Evolutionary conservation across 2,113 vertebrate genomes (phyloP), one percentile per base, ranked within the genome.

Genomic region (Todiramphus chloris): DNA sequence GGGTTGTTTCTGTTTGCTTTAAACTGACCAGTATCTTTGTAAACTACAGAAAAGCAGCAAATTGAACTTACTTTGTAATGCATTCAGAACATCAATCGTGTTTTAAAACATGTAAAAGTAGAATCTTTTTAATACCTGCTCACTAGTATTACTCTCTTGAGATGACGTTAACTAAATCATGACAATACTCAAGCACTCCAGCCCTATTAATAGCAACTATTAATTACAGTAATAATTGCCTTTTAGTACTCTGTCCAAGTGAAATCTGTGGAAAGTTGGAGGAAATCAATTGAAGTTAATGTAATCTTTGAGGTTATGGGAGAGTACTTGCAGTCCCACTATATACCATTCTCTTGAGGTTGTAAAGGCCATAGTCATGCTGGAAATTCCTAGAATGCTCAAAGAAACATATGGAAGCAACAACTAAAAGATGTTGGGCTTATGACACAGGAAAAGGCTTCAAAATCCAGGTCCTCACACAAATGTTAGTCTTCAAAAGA

Each of bases 201-300:
- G 13, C 15, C 59, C 28, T 93, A 75, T 83, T 97, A 96, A 94
- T 94, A 37, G 37, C 37, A 37, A 37, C 28, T 93, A 75, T 83
- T 97, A 96, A 94, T 94, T 96, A 25, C 74, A 89, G 30, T 69
- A 93, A 73, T 93, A 91, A 96, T 87, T 90, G 18, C 68, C n/a
- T 93, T 55, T 85, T 85, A 44, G 19, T 83, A 51, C 87, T 96
- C 86, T 90, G 73, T 92, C 55, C 70, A 48, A 55, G 83, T 69
- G 48, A 83, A 90, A 78, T 95, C 67, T 91, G 46, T 77, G 55
- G 62, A 93, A 96, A 96, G 76, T 35, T 68, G 58, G 62, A 94
- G 48, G 51, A 72, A 56, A 68, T 87, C 73, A 17, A 48, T 78
- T 67, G 12, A 72, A 75, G 80, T 66, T 69, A 89, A 73, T 80